Evolutionary conservation across 2,113 vertebrate genomes (phyloP).

Genomic region (Haliaeetus leucogaster): DNA sequence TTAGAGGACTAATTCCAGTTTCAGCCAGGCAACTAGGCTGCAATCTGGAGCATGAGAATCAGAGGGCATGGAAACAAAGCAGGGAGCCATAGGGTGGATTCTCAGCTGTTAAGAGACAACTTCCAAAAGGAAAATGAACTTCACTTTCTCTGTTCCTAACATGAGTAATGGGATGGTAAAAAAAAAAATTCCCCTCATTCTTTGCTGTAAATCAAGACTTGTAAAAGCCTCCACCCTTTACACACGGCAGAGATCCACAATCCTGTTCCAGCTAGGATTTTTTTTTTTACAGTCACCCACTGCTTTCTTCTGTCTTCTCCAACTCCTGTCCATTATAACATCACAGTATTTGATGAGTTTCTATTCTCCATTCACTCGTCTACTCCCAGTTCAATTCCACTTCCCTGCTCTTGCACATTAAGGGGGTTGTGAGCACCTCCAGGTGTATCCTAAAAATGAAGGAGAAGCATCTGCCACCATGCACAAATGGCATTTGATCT

Average conservation of each 20-base stretch:
- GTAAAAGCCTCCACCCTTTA: neutral
- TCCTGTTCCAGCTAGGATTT: neutral
- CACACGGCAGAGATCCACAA: neutral
- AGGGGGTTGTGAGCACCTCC: neutral
- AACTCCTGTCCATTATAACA: neutral
- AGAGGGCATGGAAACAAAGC: conserved; percentile 30
- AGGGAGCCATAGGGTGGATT: neutral
- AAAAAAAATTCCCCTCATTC: neutral
- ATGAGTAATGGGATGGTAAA: neutral
- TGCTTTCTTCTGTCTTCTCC: neutral
- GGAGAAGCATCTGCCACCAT: neutral
- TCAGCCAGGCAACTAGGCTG: conserved; percentile 17
- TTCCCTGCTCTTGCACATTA: neutral
- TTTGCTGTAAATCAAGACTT: neutral
- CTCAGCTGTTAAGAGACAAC: neutral
- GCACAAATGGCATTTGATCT: neutral
- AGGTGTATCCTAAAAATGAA: neutral
- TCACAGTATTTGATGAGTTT: neutral
- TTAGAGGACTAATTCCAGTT: conserved; percentile 40
- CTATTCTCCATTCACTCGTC: neutral
- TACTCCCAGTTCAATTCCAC: neutral
- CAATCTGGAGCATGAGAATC: neutral
- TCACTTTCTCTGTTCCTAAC: neutral
- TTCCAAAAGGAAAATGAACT: conserved; percentile 30
- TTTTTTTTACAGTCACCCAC: neutral